Evolutionary conservation across 2,797 vertebrate species (phyloP), one percentile per base, ranked within the genome.

Genomic region (Peromyscus aztecus): DNA sequence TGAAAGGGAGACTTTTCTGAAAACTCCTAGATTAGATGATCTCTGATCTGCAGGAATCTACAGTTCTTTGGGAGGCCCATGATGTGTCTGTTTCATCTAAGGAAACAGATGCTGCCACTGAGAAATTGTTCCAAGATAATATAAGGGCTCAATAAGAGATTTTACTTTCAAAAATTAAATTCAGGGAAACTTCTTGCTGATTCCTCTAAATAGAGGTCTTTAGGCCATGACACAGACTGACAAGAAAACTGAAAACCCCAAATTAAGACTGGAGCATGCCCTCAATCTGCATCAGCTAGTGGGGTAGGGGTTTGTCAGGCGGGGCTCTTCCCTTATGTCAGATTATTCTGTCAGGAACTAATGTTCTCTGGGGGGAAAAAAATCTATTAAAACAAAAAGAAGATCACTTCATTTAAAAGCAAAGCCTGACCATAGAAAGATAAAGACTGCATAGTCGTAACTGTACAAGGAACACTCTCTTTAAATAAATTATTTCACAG

Each of bases 131-230:
- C 46, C 46, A 43, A 85, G 40, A 7, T n/a, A 59, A 59, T 7
- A 17, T 24, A 55, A 34, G 81, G 37, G 12, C 31, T 87, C 65
- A 75, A 1, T 43, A 75, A 95, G 23, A 95, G 27, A 57, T 63
- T 88, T 95, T 94, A 61, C 43, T 83, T 84, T 67, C 76, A 12
- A 8, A 55, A 77, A n/a, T 75, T n/a, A 2, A 94, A 84, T 75
- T 85, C 94, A 49, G 19, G 61, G 17, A 83, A 69, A 76, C 43
- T 49, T 78, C 93, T 61, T 89, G 75, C 75, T 76, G 83, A 46
- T 75, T 94, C 52, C 46, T 49, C 29, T 96, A 97, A 69, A 84
- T 40, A 90, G 90, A 95, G 90, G 31, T 95, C 82, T 94, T 84
- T 49, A 82, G 29, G 69, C 27, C 49, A 31, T 91, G 37, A 81